Evolutionary conservation across 2,888 invertebrate species (phyloP).

Genomic region (Cheilosia soror): DNA sequence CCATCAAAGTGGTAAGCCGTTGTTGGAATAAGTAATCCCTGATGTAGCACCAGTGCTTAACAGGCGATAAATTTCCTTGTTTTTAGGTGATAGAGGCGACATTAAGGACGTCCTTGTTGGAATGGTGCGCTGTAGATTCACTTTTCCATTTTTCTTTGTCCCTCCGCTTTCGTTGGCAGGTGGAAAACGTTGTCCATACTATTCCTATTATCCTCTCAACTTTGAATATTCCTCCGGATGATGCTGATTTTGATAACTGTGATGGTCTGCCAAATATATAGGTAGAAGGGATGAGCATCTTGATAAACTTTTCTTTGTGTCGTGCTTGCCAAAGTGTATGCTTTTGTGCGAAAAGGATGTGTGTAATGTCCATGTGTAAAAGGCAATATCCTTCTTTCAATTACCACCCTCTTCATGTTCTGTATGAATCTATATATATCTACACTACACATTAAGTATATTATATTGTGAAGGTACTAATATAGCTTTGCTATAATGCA

Average conservation of each 20-base stretch:
- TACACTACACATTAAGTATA: not conserved
- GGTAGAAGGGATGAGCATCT: constrained; percentile 1
- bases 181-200: constrained; percentile 57
- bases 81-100: constrained; percentile 72
- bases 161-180: constrained; percentile 44
- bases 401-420: constrained; percentile 41
- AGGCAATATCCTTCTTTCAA: constrained; percentile 38
- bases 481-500: not conserved
- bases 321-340: not conserved
- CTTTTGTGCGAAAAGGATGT: constrained; percentile 48
- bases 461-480: constrained; percentile 18
- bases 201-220: constrained; percentile 31
- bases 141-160: not conserved
- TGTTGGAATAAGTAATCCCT: constrained; percentile 68
- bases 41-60: constrained; percentile 72
- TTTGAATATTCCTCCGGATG: constrained; percentile 42
- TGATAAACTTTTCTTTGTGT: constrained; percentile 4
- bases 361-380: constrained; percentile 37
- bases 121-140: constrained; percentile 33
- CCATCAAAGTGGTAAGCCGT: constrained; percentile 69
- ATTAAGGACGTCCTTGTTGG: constrained; percentile 63
- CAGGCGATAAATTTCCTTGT: constrained; percentile 74
- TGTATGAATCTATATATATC: not conserved
- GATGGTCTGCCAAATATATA: constrained; percentile 44
- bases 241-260: constrained; percentile 54